Conservation (phyloP, 2,797 vertebrate species). For the Clarias pachynema region DNA sequence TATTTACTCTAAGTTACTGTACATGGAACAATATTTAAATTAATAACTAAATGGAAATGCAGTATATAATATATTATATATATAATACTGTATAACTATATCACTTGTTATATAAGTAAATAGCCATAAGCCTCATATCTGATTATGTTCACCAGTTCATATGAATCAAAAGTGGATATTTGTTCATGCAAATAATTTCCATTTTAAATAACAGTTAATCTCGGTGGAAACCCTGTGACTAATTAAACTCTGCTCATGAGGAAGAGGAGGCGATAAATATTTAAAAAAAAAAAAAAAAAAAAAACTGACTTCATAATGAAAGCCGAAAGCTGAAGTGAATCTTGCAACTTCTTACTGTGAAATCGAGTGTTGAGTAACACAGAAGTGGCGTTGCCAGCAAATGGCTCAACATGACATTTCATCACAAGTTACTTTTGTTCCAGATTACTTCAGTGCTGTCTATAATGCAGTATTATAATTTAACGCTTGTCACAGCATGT, state of each 20-base stretch:
- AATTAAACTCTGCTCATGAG: neutral
- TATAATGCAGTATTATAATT: neutral
- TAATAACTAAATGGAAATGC: neutral
- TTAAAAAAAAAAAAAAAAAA: neutral
- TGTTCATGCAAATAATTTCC: neutral
- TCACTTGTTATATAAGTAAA: too few relatives aligned
- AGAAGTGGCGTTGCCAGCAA: neutral
- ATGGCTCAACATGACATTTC: constrained; percentile 22
- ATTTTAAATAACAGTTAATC: neutral
- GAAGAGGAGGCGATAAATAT: constrained; percentile 2
- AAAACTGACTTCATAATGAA: constrained; percentile 32
- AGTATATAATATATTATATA: neutral
- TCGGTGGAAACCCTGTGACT: neutral
- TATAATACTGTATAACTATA: too few relatives aligned
- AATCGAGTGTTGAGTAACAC: constrained; percentile 36
- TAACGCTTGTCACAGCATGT: neutral
- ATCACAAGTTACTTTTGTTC: constrained; percentile 12
- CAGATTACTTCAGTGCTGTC: neutral
- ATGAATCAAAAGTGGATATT: neutral
- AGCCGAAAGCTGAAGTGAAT: constrained; percentile 48
- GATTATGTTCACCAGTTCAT: neutral
- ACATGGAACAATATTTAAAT: neutral
- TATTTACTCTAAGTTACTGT: neutral
- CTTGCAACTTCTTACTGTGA: constrained; percentile 18
- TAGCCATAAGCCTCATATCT: neutral